Conservation (phyloP, 2,888 invertebrate species). For the Neoitamus cyanurus region DNA sequence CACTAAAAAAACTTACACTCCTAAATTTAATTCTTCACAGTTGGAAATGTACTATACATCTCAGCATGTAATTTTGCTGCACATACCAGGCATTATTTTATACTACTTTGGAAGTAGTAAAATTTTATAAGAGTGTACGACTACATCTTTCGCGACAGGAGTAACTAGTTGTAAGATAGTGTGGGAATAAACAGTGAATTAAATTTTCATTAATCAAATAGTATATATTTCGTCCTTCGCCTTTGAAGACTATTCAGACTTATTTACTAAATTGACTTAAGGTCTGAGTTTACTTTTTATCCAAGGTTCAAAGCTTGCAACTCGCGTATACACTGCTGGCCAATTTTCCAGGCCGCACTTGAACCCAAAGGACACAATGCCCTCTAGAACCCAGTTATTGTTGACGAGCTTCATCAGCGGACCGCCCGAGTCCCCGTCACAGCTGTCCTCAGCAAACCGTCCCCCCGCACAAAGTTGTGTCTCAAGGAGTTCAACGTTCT, state of each 20-base stretch:
- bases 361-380: constrained; percentile 76
- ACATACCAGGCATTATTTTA: too few species aligned
- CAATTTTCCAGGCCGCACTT: constrained; percentile 73
- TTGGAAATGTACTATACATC: too few species aligned
- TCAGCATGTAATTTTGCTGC: too few species aligned
- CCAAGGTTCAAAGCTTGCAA: constrained; percentile 71
- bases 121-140: too few species aligned
- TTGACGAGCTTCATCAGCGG: constrained; percentile 73
- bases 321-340: constrained; percentile 78
- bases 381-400: constrained; percentile 71
- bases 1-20: too few species aligned
- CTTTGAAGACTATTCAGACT: not conserved
- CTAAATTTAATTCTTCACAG: too few species aligned
- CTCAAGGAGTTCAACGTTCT: constrained; percentile 59
- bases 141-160: too few species aligned
- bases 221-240: not conserved
- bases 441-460: constrained; percentile 74
- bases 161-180: too few species aligned
- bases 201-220: not conserved
- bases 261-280: not conserved
- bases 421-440: constrained; percentile 81
- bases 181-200: too few species aligned
- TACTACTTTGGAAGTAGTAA: too few species aligned
- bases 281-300: constrained; percentile 53
- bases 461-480: constrained; percentile 79